Evolutionary conservation across 2,888 invertebrate species (phyloP).

Genomic region (Rhagium mordax): DNA sequence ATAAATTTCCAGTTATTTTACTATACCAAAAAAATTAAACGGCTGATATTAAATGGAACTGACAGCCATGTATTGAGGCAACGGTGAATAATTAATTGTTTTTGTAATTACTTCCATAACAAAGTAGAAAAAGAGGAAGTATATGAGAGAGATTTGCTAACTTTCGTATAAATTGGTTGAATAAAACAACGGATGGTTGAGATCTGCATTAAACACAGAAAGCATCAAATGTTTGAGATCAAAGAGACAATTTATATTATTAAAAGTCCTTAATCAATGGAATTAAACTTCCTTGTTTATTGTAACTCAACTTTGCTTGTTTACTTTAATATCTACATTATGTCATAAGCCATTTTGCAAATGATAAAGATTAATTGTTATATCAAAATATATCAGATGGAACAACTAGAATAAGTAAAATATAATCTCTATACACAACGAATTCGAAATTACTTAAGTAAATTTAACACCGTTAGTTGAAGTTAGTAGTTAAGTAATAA

Average conservation of each 20-base stretch:
- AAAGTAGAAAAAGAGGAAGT: not conserved
- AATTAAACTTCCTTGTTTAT: conserved; percentile 2
- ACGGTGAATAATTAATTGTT: not conserved
- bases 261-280: conserved; percentile 15
- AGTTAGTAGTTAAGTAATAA: no score
- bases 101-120: not conserved
- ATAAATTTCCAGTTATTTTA: not conserved
- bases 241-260: conserved; percentile 7
- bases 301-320: not conserved
- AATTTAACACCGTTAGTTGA: no score
- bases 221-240: conserved; percentile 10
- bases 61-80: not conserved
- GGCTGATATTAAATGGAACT: not conserved
- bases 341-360: not conserved
- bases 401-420: not conserved
- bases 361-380: not conserved
- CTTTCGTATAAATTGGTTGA: not conserved
- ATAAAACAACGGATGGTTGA: not conserved
- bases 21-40: not conserved
- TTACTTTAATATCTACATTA: not conserved
- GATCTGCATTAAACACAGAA: not conserved
- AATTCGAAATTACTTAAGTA: no score
- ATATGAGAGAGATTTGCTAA: not conserved
- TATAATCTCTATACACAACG: not conserved
- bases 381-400: not conserved